phyloP scores from a whole-genome alignment of 2,113 vertebrate species.

The Malurus elegans region DNA sequence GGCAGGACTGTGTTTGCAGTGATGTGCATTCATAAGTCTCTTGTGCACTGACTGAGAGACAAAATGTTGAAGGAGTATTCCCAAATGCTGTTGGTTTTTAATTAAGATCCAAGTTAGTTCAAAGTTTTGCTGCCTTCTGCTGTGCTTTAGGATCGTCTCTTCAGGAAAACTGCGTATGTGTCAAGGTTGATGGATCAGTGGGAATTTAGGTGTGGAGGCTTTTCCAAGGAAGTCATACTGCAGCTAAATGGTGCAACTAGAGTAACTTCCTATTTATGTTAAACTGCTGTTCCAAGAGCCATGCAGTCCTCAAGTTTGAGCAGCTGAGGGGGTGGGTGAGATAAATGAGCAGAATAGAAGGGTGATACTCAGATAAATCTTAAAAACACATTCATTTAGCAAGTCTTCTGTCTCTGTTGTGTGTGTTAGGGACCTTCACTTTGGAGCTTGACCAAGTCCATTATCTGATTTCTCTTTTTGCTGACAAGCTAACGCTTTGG shows the following conservation, averaged over 20 bases:
- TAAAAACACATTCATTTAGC: neutral
- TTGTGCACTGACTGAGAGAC: neutral
- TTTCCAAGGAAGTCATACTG: neutral
- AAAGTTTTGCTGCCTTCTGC: neutral
- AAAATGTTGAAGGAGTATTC: neutral
- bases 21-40: neutral
- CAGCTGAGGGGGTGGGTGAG: neutral
- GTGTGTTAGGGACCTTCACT: neutral
- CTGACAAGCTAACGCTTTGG: neutral
- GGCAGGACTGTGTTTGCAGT: neutral
- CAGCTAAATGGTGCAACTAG: accelerated
- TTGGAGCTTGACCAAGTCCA: neutral
- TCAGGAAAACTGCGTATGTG: neutral
- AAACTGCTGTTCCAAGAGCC: neutral
- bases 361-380: neutral
- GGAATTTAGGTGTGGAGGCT: neutral
- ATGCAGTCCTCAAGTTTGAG: neutral
- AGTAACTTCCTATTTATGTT: neutral
- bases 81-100: neutral
- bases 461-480: neutral
- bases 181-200: neutral
- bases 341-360: neutral
- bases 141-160: neutral
- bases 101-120: neutral
- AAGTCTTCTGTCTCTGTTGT: neutral